Evolutionary conservation across 1,140 invertebrate species (phyloP), one percentile per base, ranked within the genome.

Genomic region (Zaprionus lachaisei): DNA sequence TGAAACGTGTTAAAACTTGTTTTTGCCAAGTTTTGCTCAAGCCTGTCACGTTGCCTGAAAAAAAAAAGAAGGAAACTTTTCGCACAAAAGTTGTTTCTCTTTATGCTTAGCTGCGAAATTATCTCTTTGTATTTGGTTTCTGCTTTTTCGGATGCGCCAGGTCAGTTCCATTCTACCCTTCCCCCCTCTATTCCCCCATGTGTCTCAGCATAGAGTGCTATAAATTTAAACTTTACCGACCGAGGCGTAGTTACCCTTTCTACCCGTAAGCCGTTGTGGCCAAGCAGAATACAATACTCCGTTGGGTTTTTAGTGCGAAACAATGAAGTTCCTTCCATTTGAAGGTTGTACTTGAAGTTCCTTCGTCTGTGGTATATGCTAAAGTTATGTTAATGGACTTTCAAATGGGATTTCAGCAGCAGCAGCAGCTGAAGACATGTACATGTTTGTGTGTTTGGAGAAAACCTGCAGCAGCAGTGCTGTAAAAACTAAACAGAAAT

Each of bases 181-280:
- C 24, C 47, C 11, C 12, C n/a, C 11, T 20, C 4, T 56, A 54
- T 49, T 56, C 24, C 55, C 41, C 22, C 54, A 37, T 7, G 38
- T 56, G 41, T 24, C 7, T 58, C 4, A 51, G 17, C 15, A 26
- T 24, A 44, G 26, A 68, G 24, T 69, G 55, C 72, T 54, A 80
- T 80, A 80, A 80, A 80, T 79, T 71, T 70, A 70, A 76, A 80
- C 79, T 79, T 80, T 79, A 49, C 64, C 70, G 75, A 69, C 78
- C 78, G 60, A 41, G 28, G 11, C 26, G 28, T 41, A 60, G 31
- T 37, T 60, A 14, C 44, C 34, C 20, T 47, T 62, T 15, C 20
- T 60, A 28, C 2, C 47, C 34, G 56, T 15, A 5, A 11, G 14
- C 64, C 64, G 2, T n/a, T 24, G 28, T 44, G 15, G n/a, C 11